phyloP scores from a whole-genome alignment of 2,113 vertebrate species.

The Indicator indicator region DNA sequence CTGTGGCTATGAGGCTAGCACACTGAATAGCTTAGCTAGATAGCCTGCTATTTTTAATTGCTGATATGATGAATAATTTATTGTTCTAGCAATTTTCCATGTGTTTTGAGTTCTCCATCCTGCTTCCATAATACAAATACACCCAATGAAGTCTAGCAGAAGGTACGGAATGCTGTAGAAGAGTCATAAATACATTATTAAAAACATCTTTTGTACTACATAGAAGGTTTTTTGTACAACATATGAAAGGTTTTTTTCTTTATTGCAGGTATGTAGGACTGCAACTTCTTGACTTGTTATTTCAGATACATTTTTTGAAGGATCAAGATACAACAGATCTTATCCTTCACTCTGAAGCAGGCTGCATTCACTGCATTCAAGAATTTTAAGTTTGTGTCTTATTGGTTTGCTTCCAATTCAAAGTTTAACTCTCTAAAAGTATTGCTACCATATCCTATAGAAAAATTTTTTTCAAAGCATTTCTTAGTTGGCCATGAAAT shows the following conservation, averaged over 20 bases:
- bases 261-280: neutral
- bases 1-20: neutral
- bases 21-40: neutral
- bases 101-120: neutral
- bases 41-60: neutral
- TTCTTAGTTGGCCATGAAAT: neutral
- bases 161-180: neutral
- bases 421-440: neutral
- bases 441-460: neutral
- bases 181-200: neutral
- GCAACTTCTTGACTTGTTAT: neutral
- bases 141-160: neutral
- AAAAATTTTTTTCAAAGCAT: rapidly evolving
- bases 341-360: neutral
- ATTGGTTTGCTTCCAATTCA: neutral
- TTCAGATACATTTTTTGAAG: neutral
- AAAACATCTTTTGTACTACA: neutral
- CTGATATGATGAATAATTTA: neutral
- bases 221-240: neutral
- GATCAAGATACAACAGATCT: neutral
- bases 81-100: neutral
- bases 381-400: neutral
- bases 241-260: neutral
- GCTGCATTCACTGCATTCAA: neutral
- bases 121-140: neutral